A percentile compares a stretch with the other conserved stretches of the same genome.
These are phyloP conservation scores for Tigriopus californicus DNA, from an alignment of 2,888 invertebrate species.

Conservation along the genomic window DNA sequence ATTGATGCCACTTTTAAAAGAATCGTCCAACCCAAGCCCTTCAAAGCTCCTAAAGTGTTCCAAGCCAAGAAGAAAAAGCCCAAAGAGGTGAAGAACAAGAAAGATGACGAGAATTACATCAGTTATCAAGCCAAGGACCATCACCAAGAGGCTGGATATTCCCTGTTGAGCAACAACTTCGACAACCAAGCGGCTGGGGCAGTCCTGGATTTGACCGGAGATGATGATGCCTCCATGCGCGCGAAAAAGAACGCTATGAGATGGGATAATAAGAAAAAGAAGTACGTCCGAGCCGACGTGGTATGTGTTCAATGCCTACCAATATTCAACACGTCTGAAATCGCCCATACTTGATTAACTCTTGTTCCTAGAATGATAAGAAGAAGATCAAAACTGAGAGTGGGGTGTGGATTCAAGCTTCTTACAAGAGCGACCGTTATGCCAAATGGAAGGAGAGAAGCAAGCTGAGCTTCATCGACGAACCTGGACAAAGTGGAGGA, in stretches of 20 bases:
- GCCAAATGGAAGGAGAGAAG: constrained; percentile 55
- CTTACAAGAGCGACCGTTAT: constrained; percentile 78
- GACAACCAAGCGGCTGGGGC: constrained; percentile 55
- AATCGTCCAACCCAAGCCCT: constrained; percentile 1
- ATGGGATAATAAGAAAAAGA: constrained; percentile 93
- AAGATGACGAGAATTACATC: constrained; percentile 64
- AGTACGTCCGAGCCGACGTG: constrained; percentile 44
- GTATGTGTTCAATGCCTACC: too few relatives aligned
- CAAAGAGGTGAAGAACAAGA: constrained; percentile 17
- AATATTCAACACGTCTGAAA: not conserved
- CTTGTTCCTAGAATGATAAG: constrained; percentile 27
- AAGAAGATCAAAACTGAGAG: constrained; percentile 87
- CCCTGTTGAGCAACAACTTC: constrained; percentile 47
- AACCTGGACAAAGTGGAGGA: not conserved
- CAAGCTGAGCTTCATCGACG: constrained; percentile 1
- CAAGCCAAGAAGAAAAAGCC: constrained; percentile 25
- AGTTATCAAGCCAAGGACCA: constrained; percentile 65
- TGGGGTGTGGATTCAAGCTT: constrained; percentile 79
- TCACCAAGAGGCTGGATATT: constrained; percentile 58
- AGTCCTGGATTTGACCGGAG: constrained; percentile 63
- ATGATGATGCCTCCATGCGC: constrained; percentile 46
- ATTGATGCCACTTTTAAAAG: constrained; percentile 4
- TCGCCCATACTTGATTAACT: constrained; percentile 11
- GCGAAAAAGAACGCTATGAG: constrained; percentile 40
- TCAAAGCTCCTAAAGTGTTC: constrained; percentile 21